Percentiles rank a stretch among this genome's conserved stretches.
These are phyloP conservation scores for Patagioenas fasciata DNA, from an alignment of 2,113 vertebrate genomes.

Conservation along the genomic window DNA sequence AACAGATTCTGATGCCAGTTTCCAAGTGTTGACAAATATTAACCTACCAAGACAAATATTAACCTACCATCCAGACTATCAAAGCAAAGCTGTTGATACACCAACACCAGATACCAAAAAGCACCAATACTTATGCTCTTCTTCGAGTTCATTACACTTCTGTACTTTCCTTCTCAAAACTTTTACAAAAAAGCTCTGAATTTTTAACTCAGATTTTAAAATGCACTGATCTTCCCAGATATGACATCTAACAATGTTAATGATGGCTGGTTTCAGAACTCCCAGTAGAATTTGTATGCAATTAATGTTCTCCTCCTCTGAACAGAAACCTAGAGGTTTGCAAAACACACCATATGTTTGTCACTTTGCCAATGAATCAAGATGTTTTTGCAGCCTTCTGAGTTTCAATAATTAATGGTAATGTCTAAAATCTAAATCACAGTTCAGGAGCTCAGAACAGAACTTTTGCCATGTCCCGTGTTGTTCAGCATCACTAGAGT, in stretches of 20 bases:
- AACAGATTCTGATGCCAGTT: constrained; percentile 37
- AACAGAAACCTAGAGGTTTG: constrained; percentile 78
- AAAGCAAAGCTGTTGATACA: constrained; percentile 23
- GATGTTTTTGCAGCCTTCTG: constrained; percentile 80
- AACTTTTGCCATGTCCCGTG: constrained; percentile 54
- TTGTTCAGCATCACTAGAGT: constrained; percentile 48
- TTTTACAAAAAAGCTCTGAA: constrained; percentile 45
- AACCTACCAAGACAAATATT: constrained; percentile 41
- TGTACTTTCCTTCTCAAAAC: constrained; percentile 34
- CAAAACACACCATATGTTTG: constrained; percentile 84
- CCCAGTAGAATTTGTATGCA: constrained; percentile 75
- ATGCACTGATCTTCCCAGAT: constrained; percentile 61
- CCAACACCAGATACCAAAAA: neutral
- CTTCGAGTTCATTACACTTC: neutral
- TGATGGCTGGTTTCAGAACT: constrained; percentile 70
- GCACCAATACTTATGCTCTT: neutral
- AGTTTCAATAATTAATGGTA: constrained; percentile 84
- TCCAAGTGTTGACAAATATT: constrained; percentile 32
- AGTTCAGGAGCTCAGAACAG: constrained; percentile 71
- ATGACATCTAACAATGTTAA: constrained; percentile 68
- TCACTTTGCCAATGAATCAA: constrained; percentile 86
- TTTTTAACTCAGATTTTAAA: constrained; percentile 62
- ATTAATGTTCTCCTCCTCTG: constrained; percentile 78
- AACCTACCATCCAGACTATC: neutral
- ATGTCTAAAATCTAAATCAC: constrained; percentile 81